Percentiles rank a stretch among this genome's conserved stretches.
These are phyloP conservation scores for Aviceda subcristata DNA, from an alignment of 2,113 vertebrate genomes.

Conservation along the genomic window DNA sequence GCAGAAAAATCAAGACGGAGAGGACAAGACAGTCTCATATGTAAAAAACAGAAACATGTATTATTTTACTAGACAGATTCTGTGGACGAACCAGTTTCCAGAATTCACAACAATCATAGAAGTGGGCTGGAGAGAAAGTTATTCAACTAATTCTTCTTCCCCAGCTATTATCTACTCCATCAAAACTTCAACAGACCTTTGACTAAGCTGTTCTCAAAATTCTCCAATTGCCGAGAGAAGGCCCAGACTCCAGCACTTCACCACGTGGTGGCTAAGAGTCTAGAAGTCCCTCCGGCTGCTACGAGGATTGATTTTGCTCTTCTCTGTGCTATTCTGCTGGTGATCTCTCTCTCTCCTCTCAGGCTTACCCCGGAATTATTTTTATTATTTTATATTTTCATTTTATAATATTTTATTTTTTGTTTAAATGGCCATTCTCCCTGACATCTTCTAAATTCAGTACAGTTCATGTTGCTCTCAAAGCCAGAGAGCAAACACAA, in stretches of 20 bases:
- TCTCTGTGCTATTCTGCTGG: neutral
- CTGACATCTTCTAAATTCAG: neutral
- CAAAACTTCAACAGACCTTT: neutral
- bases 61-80: neutral
- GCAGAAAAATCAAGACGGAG: neutral
- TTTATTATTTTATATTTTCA: neutral
- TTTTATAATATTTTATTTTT: too few species aligned
- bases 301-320: fast-evolving
- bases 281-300: neutral
- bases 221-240: neutral
- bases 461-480: fast-evolving
- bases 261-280: neutral
- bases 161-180: neutral
- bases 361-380: neutral
- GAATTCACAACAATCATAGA: neutral
- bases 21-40: neutral
- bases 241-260: neutral
- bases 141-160: neutral
- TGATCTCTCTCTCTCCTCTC: neutral
- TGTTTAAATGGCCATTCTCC: neutral
- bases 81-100: neutral
- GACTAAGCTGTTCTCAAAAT: neutral
- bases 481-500: neutral
- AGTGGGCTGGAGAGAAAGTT: neutral
- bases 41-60: neutral